Conservation (phyloP, 2,113 vertebrate species). For the Tiliqua scincoides region DNA sequence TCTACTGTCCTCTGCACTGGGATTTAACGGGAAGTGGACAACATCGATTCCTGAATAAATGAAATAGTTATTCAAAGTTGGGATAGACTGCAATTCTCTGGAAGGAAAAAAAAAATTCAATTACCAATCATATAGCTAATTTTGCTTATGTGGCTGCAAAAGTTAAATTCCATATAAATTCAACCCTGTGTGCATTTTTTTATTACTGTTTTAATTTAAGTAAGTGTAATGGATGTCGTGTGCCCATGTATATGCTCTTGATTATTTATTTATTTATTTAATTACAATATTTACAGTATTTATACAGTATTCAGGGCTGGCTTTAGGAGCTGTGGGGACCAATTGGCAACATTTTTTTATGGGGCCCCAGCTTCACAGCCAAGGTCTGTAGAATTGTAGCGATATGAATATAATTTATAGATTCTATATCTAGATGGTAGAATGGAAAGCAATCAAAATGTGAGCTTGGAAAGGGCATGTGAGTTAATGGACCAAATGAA, state of each 20-base stretch:
- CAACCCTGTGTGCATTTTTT: background rate
- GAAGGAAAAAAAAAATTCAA: background rate
- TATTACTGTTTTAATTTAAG: background rate
- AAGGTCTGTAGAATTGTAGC: no score
- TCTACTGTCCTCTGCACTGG: background rate
- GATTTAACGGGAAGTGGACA: background rate
- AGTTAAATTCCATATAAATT: background rate
- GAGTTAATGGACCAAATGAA: no score
- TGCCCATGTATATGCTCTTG: background rate
- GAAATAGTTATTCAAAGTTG: background rate
- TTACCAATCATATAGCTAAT: background rate
- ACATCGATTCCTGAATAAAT: background rate
- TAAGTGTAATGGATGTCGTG: conserved; percentile 1
- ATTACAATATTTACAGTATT: no score
- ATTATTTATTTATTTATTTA: no score
- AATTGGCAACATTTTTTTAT: no score
- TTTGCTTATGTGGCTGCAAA: background rate
- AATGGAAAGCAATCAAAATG: no score
- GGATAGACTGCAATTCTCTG: background rate
- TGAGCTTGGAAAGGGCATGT: no score
- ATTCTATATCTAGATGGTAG: no score
- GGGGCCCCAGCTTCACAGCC: no score
- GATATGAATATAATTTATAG: no score
- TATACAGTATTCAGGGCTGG: no score
- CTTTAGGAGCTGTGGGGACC: no score